Conservation (phyloP, 2,113 vertebrate genomes). For the Irena cyanogastra region DNA sequence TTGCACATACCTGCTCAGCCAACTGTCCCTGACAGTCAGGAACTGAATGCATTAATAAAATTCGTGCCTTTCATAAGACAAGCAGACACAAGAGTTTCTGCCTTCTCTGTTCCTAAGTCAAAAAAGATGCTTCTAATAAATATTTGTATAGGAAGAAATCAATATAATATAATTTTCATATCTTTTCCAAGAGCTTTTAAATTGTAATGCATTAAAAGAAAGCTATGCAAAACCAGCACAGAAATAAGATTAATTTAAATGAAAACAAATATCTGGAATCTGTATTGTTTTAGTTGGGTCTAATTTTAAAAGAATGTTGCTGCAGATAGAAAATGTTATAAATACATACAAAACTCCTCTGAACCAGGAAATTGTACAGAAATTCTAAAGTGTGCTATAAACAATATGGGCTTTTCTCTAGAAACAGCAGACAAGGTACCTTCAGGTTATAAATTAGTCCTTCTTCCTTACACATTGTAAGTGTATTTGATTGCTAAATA, state of each 20-base stretch:
- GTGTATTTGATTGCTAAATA: background rate
- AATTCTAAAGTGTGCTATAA: background rate
- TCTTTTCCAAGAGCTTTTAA: background rate
- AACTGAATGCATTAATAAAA: background rate
- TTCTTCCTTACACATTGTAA: background rate
- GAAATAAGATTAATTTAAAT: background rate
- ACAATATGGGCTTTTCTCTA: background rate
- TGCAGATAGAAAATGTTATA: background rate
- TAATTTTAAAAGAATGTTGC: background rate
- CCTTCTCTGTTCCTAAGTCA: background rate
- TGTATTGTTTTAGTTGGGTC: background rate
- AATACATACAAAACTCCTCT: background rate
- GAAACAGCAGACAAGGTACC: background rate
- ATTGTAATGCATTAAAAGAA: background rate
- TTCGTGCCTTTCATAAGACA: background rate
- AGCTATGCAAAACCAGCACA: background rate
- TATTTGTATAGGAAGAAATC: background rate
- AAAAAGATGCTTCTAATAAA: background rate
- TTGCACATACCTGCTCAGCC: background rate
- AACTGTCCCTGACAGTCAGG: background rate
- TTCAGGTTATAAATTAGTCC: background rate
- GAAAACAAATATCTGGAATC: background rate
- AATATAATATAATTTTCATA: background rate
- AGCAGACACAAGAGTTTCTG: background rate
- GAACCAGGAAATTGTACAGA: background rate